Conservation (phyloP, 2,113 vertebrate species). For the Pao palembangensis region DNA sequence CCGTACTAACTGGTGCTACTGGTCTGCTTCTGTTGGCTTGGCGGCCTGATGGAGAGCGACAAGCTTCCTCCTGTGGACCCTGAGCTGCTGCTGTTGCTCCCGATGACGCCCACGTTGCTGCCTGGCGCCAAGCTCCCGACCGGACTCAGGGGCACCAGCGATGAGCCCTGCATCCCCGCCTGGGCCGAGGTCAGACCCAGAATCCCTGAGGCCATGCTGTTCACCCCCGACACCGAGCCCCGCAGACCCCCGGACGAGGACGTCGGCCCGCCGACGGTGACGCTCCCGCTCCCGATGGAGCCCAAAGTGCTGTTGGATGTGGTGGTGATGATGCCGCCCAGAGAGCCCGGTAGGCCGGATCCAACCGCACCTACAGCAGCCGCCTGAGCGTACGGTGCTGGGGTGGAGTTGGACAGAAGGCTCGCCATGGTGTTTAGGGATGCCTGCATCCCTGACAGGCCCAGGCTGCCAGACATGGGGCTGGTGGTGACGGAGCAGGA, state of each 20-base stretch:
- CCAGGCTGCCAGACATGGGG: conserved; percentile 58
- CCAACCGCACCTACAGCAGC: conserved; percentile 64
- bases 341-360: conserved; percentile 45
- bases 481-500: conserved; percentile 32
- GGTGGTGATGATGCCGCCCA: conserved; percentile 41
- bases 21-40: conserved; percentile 84
- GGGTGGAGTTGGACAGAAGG: conserved; percentile 69
- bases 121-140: conserved; percentile 53
- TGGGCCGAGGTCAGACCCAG: conserved; percentile 55
- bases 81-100: conserved; percentile 61
- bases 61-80: conserved; percentile 50
- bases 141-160: conserved; percentile 49
- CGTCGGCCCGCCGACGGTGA: conserved; percentile 56
- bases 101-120: conserved; percentile 62
- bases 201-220: conserved; percentile 44
- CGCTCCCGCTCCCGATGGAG: conserved; percentile 41
- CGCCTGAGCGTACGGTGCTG: conserved; percentile 82
- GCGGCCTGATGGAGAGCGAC: conserved; percentile 70
- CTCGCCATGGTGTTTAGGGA: conserved; percentile 63
- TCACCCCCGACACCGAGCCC: conserved; percentile 34
- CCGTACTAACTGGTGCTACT: conserved; percentile 81
- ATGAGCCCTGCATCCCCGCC: conserved; percentile 41
- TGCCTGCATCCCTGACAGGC: conserved; percentile 72
- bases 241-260: conserved; percentile 55
- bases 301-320: conserved; percentile 30